phyloP scores from a whole-genome alignment of 2,888 invertebrate genomes.

The Drosophila setosimentum region DNA sequence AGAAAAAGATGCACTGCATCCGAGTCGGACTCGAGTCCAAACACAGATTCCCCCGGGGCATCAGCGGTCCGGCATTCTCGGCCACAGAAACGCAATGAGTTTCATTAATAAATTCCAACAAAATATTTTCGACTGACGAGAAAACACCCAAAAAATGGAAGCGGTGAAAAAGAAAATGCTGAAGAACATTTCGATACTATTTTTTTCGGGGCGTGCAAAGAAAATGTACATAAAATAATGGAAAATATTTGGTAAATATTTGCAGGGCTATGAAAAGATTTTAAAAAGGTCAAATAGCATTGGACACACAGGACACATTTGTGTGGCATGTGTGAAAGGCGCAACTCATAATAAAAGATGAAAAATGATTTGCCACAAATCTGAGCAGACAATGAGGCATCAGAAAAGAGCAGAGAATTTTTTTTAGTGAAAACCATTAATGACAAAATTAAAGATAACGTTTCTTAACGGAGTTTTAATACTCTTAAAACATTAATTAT shows the following conservation, averaged over 20 bases:
- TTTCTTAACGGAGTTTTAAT: not conserved
- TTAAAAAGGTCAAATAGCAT: constrained; percentile 40
- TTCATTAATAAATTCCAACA: constrained; percentile 79
- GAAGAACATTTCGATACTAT: not conserved
- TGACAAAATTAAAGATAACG: not conserved
- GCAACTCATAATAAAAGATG: constrained; percentile 43
- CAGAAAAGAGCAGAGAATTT: not conserved
- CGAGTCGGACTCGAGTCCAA: constrained; percentile 9
- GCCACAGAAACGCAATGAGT: constrained; percentile 64
- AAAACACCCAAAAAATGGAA: constrained; percentile 19
- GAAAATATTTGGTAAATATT: constrained; percentile 82
- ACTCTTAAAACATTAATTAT: not conserved
- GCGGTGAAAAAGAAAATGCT: constrained; percentile 1
- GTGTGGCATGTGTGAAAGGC: constrained; percentile 41
- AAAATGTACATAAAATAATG: constrained; percentile 56
- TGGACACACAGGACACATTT: constrained; percentile 22
- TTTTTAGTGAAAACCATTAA: not conserved
- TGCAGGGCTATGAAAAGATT: constrained; percentile 46
- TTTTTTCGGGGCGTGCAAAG: constrained; percentile 60
- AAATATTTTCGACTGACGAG: constrained; percentile 34
- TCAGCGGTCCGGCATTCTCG: constrained; percentile 26
- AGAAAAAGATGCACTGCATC: constrained; percentile 62
- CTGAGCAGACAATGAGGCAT: constrained; percentile 53
- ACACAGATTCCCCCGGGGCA: constrained; percentile 55
- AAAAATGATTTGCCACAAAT: constrained; percentile 49